phyloP scores from a whole-genome alignment of 2,888 invertebrate genomes.

The Acanthosoma haemorrhoidale region DNA sequence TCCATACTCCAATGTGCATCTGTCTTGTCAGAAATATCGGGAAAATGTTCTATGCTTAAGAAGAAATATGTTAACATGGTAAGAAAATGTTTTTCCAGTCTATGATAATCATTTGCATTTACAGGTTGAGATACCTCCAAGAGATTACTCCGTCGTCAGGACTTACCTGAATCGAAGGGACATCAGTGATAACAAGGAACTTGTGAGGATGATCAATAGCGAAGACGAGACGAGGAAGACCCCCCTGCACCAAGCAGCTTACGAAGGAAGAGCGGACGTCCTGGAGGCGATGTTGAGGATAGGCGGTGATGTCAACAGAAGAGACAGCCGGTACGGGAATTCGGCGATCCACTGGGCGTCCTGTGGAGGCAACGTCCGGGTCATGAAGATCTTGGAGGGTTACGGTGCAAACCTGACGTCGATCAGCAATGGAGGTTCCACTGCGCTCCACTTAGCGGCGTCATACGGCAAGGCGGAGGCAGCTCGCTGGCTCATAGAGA shows the following conservation, averaged over 20 bases:
- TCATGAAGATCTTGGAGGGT: not conserved
- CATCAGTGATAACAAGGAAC: not conserved
- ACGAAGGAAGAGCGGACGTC: not conserved
- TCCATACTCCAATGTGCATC: too few species aligned
- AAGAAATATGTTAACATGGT: too few species aligned
- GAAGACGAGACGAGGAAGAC: constrained; percentile 12
- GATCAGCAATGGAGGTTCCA: not conserved
- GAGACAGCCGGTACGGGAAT: not conserved
- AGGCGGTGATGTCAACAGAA: not conserved
- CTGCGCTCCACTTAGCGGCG: not conserved
- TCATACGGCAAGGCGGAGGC: not conserved
- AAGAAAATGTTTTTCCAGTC: too few species aligned
- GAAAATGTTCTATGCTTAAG: too few species aligned
- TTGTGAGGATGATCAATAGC: not conserved
- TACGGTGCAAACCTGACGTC: not conserved
- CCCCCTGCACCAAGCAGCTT: not conserved
- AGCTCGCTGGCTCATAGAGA: not conserved
- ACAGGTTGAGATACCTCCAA: not conserved
- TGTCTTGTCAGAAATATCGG: too few species aligned
- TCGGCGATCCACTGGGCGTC: constrained; percentile 3
- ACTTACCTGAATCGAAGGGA: not conserved
- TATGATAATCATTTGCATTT: not conserved
- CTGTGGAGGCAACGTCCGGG: not conserved
- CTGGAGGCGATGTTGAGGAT: not conserved
- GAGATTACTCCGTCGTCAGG: not conserved